Percentiles rank a stretch among this genome's conserved stretches.
Conservation (phyloP, 2,797 vertebrate species). For the Sylvia borin region DNA sequence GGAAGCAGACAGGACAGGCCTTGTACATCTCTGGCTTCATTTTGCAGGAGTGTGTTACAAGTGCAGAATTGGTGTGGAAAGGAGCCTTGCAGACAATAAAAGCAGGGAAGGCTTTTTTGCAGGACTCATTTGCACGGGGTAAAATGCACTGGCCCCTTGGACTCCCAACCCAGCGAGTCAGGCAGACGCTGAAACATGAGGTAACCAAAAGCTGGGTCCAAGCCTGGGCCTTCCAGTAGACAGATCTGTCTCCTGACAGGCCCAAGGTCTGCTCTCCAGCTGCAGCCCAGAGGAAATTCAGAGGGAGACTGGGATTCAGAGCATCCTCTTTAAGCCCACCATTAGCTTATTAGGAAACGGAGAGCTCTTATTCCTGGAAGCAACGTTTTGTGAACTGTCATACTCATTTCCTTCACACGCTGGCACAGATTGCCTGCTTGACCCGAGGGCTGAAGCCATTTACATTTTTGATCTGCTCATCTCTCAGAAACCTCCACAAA, state of each 20-base stretch:
- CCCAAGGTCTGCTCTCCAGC: constrained; percentile 25
- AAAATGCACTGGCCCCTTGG: not conserved
- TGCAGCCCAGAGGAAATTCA: constrained; percentile 27
- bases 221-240: not conserved
- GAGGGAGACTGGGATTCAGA: not conserved
- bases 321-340: not conserved
- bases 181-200: constrained; percentile 30
- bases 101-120: not conserved
- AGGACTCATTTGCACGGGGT: not conserved
- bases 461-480: constrained; percentile 63
- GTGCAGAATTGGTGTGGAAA: constrained; percentile 22
- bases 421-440: constrained; percentile 63
- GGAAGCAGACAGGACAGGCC: constrained; percentile 53
- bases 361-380: constrained; percentile 56
- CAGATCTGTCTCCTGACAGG: not conserved
- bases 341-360: not conserved
- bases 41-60: constrained; percentile 31
- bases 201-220: not conserved
- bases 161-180: not conserved
- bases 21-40: constrained; percentile 48
- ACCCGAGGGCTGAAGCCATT: constrained; percentile 60
- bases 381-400: constrained; percentile 64
- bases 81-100: constrained; percentile 8
- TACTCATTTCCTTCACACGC: constrained; percentile 51
- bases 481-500: constrained; percentile 44